These are phyloP conservation scores for Peromyscus eremicus DNA, from an alignment of 2,797 vertebrate genomes.

Conservation along the genomic window DNA sequence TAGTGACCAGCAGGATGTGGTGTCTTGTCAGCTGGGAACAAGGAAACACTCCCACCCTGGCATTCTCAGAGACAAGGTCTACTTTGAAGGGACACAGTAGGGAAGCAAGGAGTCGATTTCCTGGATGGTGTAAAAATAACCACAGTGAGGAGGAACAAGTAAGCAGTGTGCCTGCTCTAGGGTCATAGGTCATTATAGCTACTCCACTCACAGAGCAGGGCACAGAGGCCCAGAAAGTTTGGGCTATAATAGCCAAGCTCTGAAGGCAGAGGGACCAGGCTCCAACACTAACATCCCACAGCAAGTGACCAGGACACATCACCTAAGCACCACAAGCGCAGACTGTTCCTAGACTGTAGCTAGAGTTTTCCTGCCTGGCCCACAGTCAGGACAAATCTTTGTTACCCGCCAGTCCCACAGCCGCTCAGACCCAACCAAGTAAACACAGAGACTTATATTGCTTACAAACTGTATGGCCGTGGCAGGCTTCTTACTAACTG, in stretches of 20 bases:
- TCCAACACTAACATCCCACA: neutral
- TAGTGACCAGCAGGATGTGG: neutral
- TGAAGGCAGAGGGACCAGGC: neutral
- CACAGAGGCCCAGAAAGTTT: neutral
- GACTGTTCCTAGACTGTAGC: neutral
- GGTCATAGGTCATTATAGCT: fast-evolving
- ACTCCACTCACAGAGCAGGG: no score
- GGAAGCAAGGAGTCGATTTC: neutral
- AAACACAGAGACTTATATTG: no score
- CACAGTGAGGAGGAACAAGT: neutral
- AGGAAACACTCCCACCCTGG: neutral
- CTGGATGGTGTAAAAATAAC: neutral
- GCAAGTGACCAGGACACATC: neutral
- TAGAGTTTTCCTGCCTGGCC: no score
- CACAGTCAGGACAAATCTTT: no score
- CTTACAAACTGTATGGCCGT: no score
- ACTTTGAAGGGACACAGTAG: neutral
- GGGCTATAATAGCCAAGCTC: neutral
- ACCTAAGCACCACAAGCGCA: neutral
- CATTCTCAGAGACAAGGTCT: neutral
- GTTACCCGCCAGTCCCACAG: no score
- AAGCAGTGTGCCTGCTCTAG: neutral
- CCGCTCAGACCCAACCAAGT: no score
- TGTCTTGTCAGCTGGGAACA: neutral
- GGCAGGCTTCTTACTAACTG: no score